phyloP scores from a whole-genome alignment of 2,113 vertebrate genomes.

The Prochilodus magdalenae region DNA sequence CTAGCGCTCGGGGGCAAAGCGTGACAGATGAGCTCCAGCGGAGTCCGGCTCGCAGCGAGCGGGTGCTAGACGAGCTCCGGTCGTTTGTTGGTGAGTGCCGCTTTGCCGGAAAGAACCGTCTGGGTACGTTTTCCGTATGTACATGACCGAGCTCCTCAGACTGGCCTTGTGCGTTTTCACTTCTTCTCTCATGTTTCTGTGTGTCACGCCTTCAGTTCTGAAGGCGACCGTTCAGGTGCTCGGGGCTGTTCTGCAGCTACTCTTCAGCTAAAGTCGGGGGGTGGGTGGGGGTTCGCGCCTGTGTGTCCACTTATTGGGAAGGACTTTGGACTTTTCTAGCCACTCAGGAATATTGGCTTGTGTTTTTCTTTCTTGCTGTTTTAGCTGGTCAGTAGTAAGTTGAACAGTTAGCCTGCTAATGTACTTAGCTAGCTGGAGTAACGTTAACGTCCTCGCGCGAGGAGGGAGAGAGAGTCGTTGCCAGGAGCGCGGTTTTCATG shows the following conservation, averaged over 20 bases:
- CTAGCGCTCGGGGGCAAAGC: constrained; percentile 38
- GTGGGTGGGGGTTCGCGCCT: background rate
- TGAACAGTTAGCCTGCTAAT: background rate
- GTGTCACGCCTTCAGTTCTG: constrained; percentile 49
- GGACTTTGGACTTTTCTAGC: constrained; percentile 2
- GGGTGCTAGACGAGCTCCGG: constrained; percentile 1
- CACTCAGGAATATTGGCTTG: background rate
- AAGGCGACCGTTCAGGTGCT: constrained; percentile 5
- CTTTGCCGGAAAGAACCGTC: background rate
- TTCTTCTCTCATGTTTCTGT: constrained; percentile 21
- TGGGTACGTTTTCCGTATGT: no score
- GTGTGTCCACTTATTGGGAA: background rate
- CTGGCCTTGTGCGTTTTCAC: constrained; percentile 23
- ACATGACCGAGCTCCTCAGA: background rate
- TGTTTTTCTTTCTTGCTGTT: background rate
- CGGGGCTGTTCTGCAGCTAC: background rate
- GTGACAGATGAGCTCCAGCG: constrained; percentile 35
- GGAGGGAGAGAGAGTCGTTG: no score
- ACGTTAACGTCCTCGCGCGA: no score
- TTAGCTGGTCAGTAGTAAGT: background rate
- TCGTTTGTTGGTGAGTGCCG: constrained; percentile 28
- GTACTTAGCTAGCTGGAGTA: background rate
- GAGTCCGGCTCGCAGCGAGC: background rate
- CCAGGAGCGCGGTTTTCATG: background rate
- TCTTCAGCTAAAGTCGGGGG: background rate